Percentiles rank a stretch among this genome's conserved stretches.
Conservation (phyloP, 2,888 invertebrate species). For the Cephus nigrinus region DNA sequence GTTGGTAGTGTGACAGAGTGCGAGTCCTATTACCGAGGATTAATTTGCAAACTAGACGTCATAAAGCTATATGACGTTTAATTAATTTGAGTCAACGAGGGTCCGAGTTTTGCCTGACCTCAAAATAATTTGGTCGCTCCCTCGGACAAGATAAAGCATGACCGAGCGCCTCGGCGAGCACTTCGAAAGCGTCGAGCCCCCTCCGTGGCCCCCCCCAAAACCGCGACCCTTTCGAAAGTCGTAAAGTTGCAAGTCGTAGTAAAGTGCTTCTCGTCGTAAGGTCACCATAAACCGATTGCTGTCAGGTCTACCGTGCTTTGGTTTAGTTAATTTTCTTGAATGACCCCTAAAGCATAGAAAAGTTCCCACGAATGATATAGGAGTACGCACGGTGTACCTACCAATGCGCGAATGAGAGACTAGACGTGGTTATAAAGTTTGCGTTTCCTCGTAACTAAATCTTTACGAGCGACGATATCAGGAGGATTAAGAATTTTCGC, state of each 20-base stretch:
- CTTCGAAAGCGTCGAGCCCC: constrained; percentile 27
- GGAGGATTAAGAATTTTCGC: background rate
- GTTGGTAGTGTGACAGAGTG: constrained; percentile 10
- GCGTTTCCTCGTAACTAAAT: background rate
- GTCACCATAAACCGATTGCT: background rate
- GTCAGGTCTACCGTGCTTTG: background rate
- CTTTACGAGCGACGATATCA: background rate
- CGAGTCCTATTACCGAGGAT: constrained; percentile 33
- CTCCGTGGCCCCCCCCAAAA: constrained; percentile 17
- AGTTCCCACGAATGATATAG: background rate
- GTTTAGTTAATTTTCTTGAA: background rate
- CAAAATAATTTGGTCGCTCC: constrained; percentile 28
- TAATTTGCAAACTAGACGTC: constrained; percentile 44
- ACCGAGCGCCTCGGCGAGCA: constrained; percentile 18
- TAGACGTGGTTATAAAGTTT: background rate
- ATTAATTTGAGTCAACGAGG: constrained; percentile 39
- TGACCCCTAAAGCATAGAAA: background rate
- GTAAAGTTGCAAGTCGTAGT: constrained; percentile 31
- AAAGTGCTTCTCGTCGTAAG: background rate
- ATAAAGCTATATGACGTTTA: constrained; percentile 37
- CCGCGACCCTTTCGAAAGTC: constrained; percentile 42
- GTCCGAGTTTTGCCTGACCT: constrained; percentile 35
- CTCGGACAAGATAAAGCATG: constrained; percentile 27
- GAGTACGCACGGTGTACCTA: background rate
- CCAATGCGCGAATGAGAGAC: background rate